Evolutionary conservation across 2,888 invertebrate species (phyloP).

Genomic region (Scrobipalpa atriplicella): DNA sequence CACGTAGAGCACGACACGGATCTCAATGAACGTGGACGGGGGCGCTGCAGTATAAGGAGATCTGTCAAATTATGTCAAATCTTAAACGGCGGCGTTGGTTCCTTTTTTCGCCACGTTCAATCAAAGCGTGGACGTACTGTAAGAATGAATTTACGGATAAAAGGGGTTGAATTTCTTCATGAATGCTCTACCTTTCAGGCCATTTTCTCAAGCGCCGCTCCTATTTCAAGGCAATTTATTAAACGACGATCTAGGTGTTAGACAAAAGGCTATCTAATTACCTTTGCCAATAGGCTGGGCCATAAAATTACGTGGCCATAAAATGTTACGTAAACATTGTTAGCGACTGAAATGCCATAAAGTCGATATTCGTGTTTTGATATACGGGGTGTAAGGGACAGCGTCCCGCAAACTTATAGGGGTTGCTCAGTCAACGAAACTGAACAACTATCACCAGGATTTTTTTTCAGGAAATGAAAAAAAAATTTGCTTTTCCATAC

Average conservation of each 20-base stretch:
- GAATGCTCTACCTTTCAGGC: conserved; percentile 5
- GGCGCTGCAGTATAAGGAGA: too few species aligned
- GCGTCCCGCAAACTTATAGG: too few species aligned
- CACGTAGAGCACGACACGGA: not conserved
- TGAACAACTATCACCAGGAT: too few species aligned
- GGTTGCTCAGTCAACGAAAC: too few species aligned
- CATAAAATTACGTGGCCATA: not conserved
- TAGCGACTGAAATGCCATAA: not conserved
- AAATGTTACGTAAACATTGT: conserved; percentile 1
- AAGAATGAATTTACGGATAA: conserved; percentile 1
- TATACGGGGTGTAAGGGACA: too few species aligned
- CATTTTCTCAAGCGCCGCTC: not conserved
- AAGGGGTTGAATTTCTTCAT: conserved; percentile 2
- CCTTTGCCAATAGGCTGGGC: not conserved
- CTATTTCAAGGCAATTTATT: conserved; percentile 4
- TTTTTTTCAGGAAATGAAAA: too few species aligned
- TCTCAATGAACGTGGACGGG: too few species aligned
- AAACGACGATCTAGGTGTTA: not conserved
- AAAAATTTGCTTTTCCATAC: too few species aligned
- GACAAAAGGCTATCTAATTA: not conserved
- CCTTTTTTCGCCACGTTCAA: too few species aligned
- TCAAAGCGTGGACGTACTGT: not conserved
- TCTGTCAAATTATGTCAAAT: too few species aligned
- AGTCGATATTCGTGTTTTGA: too few species aligned
- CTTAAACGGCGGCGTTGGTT: too few species aligned